Evolutionary conservation across 1,140 invertebrate species (phyloP), one percentile per base, ranked within the genome.

Genomic region (Heliothis virescens): DNA sequence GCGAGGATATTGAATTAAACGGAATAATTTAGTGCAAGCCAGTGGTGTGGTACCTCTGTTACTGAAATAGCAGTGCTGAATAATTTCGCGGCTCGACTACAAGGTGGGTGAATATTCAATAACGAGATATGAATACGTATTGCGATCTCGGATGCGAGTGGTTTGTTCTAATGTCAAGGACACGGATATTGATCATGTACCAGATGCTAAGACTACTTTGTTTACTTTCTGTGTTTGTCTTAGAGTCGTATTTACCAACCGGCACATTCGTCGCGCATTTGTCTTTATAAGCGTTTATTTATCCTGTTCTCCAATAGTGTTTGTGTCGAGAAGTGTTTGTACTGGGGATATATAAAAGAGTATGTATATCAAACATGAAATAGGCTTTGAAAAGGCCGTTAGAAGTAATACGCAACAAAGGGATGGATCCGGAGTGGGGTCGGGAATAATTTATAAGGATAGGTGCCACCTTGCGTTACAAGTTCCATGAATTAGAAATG

Each of bases 141-240:
- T 87, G 75, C 83, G 79, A 69, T 65, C 80, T 86, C 82, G 72
- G 82, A 85, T 86, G 79, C 80, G 81, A 89, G 63, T 85, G 52
- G 62, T 80, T 85, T 85, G 65, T 52, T 83, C 80, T 88, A 94
- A 92, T 93, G 92, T 94, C 92, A 94, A 94, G 92, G 92, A 93
- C 92, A 92, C 81, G 83, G 81, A 90, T 92, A 94, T 94, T 87
- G 91, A 94, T 92, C 90, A 92, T 89, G 86, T 82, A 73, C 65
- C 55, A 81, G 84, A 78, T 85, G 77, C 86, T 81, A 76, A 76
- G 50, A 76, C 71, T 47, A 81, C 55, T 77, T 78, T 81, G 77
- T 79, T 78, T 85, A 78, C 60, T 55, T 62, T 76, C 47, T 77
- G 78, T 85, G 72, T 55, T 84, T 79, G 48, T 85, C 50, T 73